Evolutionary conservation across 2,113 vertebrate species (phyloP).

Genomic region (Genyomyrus donnyi): DNA sequence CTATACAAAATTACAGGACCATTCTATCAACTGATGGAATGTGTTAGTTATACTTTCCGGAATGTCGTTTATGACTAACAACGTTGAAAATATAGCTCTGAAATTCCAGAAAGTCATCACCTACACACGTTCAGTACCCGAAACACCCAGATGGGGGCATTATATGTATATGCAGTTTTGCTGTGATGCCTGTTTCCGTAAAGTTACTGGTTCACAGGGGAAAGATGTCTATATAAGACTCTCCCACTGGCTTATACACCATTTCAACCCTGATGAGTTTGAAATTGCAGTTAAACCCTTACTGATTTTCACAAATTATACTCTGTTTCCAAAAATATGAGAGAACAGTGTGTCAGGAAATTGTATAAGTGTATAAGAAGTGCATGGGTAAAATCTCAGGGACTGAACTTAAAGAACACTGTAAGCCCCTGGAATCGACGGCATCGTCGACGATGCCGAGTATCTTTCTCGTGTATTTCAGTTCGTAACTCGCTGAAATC

Average conservation of each 20-base stretch:
- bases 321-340: background rate
- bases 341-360: background rate
- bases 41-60: background rate
- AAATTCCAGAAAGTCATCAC: background rate
- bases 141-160: background rate
- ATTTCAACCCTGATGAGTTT: background rate
- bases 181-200: background rate
- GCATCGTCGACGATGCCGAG: too few species aligned
- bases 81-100: background rate
- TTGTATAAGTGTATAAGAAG: background rate
- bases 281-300: background rate
- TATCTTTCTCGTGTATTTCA: too few species aligned
- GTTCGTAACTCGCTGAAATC: too few species aligned
- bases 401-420: background rate
- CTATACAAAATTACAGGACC: background rate
- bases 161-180: background rate
- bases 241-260: background rate
- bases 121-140: background rate
- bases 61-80: background rate
- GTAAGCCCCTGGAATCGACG: background rate
- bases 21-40: background rate
- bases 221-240: background rate
- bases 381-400: background rate
- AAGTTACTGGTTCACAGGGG: background rate
- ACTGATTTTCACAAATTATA: background rate